phyloP scores from a whole-genome alignment of 2,113 vertebrate species.

The Lophochroa leadbeateri region DNA sequence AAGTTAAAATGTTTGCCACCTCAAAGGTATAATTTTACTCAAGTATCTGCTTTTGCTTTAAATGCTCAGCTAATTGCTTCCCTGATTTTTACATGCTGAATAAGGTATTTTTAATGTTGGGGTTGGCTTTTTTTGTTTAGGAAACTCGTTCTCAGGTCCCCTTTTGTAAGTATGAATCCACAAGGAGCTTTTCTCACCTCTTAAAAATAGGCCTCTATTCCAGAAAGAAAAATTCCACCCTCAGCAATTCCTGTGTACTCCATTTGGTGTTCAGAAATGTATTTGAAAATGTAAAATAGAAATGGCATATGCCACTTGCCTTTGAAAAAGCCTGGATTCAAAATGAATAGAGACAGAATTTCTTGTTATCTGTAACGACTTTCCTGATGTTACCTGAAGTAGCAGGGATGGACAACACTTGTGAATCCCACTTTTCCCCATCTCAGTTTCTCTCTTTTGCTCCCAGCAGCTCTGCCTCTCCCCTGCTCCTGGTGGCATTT shows the following conservation, averaged over 20 bases:
- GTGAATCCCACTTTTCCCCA: background rate
- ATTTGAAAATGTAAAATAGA: background rate
- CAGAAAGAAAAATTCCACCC: constrained; percentile 16
- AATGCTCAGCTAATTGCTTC: background rate
- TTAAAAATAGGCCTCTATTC: constrained; percentile 17
- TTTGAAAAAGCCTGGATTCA: background rate
- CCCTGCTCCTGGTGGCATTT: background rate
- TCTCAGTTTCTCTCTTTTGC: background rate
- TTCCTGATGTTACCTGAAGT: background rate
- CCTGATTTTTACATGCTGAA: background rate
- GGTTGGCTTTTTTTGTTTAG: background rate
- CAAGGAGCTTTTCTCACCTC: constrained; percentile 11
- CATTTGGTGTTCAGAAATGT: background rate
- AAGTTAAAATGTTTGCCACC: background rate
- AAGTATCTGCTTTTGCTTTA: background rate
- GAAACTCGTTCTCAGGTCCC: background rate
- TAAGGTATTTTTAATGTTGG: background rate
- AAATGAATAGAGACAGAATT: background rate
- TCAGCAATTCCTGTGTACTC: background rate
- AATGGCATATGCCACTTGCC: background rate
- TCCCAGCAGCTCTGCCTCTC: background rate
- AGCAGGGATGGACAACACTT: background rate
- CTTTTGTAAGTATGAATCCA: background rate
- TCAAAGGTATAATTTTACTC: background rate
- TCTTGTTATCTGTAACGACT: background rate